Evolutionary conservation across 2,113 vertebrate species (phyloP), one percentile per base, ranked within the genome.

Genomic region (Tachycineta bicolor): DNA sequence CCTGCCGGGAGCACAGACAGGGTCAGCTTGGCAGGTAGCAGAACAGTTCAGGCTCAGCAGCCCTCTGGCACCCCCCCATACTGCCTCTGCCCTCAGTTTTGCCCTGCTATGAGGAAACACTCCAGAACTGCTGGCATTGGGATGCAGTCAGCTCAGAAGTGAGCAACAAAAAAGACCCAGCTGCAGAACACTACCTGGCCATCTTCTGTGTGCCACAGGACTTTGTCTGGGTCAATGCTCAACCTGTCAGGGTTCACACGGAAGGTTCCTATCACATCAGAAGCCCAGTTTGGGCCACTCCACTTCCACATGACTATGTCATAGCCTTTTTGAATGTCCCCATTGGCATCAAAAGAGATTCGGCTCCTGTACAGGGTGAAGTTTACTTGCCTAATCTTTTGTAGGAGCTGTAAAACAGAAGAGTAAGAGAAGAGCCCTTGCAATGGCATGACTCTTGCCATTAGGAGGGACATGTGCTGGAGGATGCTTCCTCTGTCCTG

Each of bases 281-380:
- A 93, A 24, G 47, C 19, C 87, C 97, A 97, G 19, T 41, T 63
- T 4, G 14, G 52, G 19, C 95, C 86, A 0, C 21, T 97, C 93
- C 97, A 97, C 20, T 98, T 97, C 99, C 98, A 99, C 88, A 93
- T 95, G 58, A 98, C 31, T 7, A 99, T 91, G 28, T 97, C 73
- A 9, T 98, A 98, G 33, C 94, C 94, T 47, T 97, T 97, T 20
- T n/a, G 63, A 10, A 97, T 93, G 77, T 98, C 98, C 31, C 98
- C 98, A 0, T 97, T 95, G 41, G 93, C 37, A 19, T 99, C 96
- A 39, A 99, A 99, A 10, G 94, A 76, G 78, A 99, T 81, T 24
- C 1, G 89, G n/a, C 96, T 93, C 14, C 97, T 83, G 8, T 98
- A 92, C 21, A 99, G 96, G 25, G 89, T 98, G 89, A 99, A 99